These are phyloP conservation scores for Bryconaethiops microstoma DNA, from an alignment of 2,797 vertebrate species.

Conservation along the genomic window DNA sequence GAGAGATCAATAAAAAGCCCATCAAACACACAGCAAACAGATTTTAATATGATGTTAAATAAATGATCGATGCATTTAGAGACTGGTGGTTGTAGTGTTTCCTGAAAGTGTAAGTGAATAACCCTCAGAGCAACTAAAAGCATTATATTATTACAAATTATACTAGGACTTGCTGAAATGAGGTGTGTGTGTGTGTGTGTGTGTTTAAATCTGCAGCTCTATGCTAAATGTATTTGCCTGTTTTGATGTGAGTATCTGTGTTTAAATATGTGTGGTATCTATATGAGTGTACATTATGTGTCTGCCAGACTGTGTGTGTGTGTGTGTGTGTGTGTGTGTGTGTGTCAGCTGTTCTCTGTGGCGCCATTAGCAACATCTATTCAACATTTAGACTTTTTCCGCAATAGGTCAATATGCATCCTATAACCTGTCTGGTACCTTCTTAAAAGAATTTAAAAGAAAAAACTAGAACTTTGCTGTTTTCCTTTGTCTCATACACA, in stretches of 20 bases:
- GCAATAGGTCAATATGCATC: not conserved
- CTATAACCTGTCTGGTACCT: not conserved
- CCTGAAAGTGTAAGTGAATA: slow-evolving; percentile 49
- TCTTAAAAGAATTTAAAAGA: not conserved
- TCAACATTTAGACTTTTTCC: not conserved
- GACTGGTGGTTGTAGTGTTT: slow-evolving; percentile 44
- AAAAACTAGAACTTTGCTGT: not conserved
- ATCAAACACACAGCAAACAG: slow-evolving; percentile 47
- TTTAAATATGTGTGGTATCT: slow-evolving; percentile 2
- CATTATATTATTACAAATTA: slow-evolving; percentile 29
- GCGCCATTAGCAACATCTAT: slow-evolving; percentile 28
- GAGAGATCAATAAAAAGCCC: slow-evolving; percentile 13
- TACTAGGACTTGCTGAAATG: not conserved
- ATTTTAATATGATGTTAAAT: slow-evolving; percentile 24
- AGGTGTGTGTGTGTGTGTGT: not conserved
- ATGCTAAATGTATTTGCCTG: slow-evolving; percentile 7
- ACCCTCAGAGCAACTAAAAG: slow-evolving; percentile 39
- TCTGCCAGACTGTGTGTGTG: not conserved
- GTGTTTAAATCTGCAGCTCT: not conserved
- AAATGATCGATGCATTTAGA: slow-evolving; percentile 29
- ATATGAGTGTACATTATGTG: slow-evolving; percentile 2
- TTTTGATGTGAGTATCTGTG: not conserved
- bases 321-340: slow-evolving; percentile 16
- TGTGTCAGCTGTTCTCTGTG: slow-evolving; percentile 22
- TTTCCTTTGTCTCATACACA: not conserved